A percentile compares a stretch with the other conserved stretches of the same genome.
phyloP scores from a whole-genome alignment of 2,888 invertebrate species.

The Mallateleia sp. region DNA sequence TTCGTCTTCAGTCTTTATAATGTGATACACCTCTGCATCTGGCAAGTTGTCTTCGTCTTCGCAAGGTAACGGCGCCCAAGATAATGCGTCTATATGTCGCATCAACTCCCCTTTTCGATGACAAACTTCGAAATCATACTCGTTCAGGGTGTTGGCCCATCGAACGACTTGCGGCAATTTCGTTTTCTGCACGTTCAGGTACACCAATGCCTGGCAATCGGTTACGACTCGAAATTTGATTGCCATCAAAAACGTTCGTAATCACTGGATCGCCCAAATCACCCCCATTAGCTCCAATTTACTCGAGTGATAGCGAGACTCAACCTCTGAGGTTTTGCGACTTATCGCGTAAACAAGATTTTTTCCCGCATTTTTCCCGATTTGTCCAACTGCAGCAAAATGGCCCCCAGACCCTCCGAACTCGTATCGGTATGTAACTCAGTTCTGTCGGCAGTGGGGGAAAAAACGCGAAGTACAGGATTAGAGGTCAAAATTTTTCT shows the following conservation, averaged over 20 bases:
- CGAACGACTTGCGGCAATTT: constrained; percentile 14
- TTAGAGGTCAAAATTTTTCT: neutral
- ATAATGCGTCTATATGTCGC: constrained; percentile 32
- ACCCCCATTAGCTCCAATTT: too few relatives aligned
- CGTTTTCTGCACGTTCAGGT: too few relatives aligned
- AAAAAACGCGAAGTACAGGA: neutral
- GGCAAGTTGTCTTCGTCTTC: neutral
- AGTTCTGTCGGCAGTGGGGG: neutral
- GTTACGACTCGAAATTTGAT: too few relatives aligned
- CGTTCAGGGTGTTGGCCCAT: constrained; percentile 16
- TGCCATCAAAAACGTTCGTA: too few relatives aligned
- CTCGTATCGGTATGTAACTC: neutral
- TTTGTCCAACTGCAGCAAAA: neutral
- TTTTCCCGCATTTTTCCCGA: too few relatives aligned
- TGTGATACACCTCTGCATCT: neutral
- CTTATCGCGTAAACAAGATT: too few relatives aligned
- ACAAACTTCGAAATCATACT: constrained; percentile 29
- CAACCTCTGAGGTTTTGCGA: too few relatives aligned
- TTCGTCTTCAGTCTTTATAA: constrained; percentile 13
- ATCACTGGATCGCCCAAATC: too few relatives aligned
- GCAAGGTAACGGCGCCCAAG: neutral
- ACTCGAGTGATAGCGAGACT: too few relatives aligned
- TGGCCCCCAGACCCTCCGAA: neutral
- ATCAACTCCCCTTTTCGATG: constrained; percentile 17
- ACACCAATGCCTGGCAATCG: too few relatives aligned